Base-by-base conservation (phyloP, 2,113 vertebrate genomes). In the Aegithalos caudatus region DNA sequence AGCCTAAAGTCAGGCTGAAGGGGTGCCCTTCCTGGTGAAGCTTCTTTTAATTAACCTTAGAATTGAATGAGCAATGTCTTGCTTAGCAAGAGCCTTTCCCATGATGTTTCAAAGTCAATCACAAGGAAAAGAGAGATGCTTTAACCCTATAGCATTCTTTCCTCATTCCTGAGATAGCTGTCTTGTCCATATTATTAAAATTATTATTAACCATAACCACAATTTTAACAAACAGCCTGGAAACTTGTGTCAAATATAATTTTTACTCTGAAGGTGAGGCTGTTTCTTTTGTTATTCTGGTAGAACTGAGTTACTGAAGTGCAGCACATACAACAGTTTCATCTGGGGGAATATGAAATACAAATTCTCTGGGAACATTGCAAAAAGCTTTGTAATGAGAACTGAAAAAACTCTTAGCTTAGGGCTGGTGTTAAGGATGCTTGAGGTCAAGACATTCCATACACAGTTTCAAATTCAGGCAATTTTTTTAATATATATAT, bases 361-460 rank as follows among this genome's bases (percentile, higher is more conserved):
- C 51, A 47, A 81, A 90, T 87, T 86, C 37, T 94, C 91, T 50
- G 38, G 53, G 66, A 60, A 57, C 13, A 64, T 85, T 89, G 64
- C 42, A 86, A 25, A 92, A 92, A 48, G 38, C 60, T 88, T 84
- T 45, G 9, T 84, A 71, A 86, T 76, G 82, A n/a, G 7, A 70
- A 45, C 69, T 82, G 62, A 54, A 93, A 88, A 77, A 69, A 18
- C 48, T 91, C 92, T 65, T 86, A 57, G 31, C 64, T 92, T 77
- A 38, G 35, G 82, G 37, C 40, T 79, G 76, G 50, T 37, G 10
- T 87, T 86, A 62, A 83, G 27, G 35, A 15, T 91, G 60, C 31
- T 82, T 93, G 72, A 84, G 54, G 62, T 91, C 66, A 69, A 88
- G 85, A 33, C 93, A 94, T 94, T 81, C 72, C 35, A 72, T 40